phyloP scores from a whole-genome alignment of 2,888 invertebrate genomes.

The Pachycephus smyrnensis region DNA sequence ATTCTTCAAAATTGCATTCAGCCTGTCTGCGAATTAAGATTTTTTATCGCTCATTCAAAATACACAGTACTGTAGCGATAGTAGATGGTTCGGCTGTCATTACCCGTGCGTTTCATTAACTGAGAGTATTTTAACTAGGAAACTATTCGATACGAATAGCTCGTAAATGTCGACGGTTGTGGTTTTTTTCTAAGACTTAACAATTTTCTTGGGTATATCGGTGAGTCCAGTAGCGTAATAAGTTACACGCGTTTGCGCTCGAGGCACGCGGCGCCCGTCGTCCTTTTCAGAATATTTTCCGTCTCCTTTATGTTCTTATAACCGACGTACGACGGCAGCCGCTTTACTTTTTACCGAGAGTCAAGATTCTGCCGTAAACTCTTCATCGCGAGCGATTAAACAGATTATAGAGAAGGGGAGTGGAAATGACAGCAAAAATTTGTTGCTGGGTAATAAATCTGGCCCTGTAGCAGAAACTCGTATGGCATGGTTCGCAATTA shows the following conservation, averaged over 20 bases:
- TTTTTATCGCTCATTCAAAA: too few species aligned
- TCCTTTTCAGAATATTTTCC: neutral
- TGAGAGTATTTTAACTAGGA: neutral
- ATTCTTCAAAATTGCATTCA: neutral
- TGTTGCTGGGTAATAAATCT: neutral
- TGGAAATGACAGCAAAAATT: conserved; percentile 3
- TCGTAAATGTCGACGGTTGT: neutral
- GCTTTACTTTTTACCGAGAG: neutral
- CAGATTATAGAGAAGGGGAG: neutral
- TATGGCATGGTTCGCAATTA: neutral
- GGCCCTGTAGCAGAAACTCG: neutral
- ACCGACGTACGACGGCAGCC: neutral
- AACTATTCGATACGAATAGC: neutral
- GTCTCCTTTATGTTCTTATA: neutral
- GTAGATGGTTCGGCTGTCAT: neutral
- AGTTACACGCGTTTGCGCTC: neutral
- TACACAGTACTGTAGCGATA: neutral
- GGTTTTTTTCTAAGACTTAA: neutral
- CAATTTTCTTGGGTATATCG: neutral
- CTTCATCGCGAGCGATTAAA: neutral
- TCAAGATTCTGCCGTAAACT: neutral
- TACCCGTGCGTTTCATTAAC: neutral
- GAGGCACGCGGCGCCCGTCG: neutral
- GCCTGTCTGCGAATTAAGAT: too few species aligned
- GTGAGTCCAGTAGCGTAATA: neutral